Percentiles rank a stretch among this genome's conserved stretches.
These are phyloP conservation scores for Edolisoma coerulescens DNA, from an alignment of 2,113 vertebrate genomes.

Conservation along the genomic window DNA sequence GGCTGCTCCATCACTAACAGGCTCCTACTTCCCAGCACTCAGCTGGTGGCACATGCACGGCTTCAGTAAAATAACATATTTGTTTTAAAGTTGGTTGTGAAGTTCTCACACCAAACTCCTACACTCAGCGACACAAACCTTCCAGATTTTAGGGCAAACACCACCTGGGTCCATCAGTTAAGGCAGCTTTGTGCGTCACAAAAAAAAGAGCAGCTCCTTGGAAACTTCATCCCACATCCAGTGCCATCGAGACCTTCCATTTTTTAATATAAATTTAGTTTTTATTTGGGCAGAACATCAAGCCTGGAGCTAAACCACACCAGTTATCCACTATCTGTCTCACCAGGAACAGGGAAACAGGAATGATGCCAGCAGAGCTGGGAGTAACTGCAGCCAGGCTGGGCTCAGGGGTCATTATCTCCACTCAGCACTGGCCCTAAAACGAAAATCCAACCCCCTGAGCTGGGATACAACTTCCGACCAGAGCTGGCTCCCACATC, in stretches of 20 bases:
- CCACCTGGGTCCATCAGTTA: background rate
- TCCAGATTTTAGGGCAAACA: background rate
- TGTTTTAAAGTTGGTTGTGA: background rate
- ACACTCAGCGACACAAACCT: background rate
- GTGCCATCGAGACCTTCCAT: accelerated
- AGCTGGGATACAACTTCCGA: background rate
- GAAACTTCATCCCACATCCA: background rate
- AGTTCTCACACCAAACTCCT: background rate
- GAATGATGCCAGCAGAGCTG: background rate
- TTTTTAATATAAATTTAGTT: background rate
- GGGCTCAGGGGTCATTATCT: background rate
- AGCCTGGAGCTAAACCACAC: background rate
- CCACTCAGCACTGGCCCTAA: background rate
- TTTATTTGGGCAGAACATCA: background rate
- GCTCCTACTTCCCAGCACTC: background rate
- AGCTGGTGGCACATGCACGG: background rate
- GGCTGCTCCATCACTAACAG: background rate
- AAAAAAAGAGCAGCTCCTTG: background rate
- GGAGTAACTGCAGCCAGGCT: background rate
- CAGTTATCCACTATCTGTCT: background rate
- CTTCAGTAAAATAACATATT: background rate
- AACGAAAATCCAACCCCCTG: background rate
- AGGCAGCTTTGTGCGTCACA: background rate
- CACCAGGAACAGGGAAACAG: background rate
- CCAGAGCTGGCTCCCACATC: background rate